Evolutionary conservation across 2,113 vertebrate genomes (phyloP), one percentile per base, ranked within the genome.

Genomic region (Coryphaenoides rupestris): DNA sequence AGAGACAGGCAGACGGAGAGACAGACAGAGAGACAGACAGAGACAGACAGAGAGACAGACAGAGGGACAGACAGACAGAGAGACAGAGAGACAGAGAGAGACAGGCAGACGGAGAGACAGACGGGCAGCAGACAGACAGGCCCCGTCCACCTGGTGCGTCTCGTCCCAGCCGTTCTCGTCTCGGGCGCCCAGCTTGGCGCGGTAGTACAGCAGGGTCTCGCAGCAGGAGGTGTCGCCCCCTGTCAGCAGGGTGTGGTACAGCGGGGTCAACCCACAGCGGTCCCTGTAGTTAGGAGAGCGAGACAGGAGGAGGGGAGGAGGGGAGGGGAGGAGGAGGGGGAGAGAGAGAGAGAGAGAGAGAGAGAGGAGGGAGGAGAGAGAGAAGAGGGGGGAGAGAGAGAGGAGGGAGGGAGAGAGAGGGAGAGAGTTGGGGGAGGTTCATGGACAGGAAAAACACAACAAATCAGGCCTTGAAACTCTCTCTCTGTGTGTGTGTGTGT

Each of bases 131-230:
- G 65, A 73, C 24, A 26, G 24, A 61, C 50, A 63, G 62, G 60
- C 28, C 52, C 55, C 0, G 23, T 21, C 26, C 81, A 95, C 94
- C 93, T 95, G 94, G 79, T 96, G 94, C 46, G 92, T 88, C 73
- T 96, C 95, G 13, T 95, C 93, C 95, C 95, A 96, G 70, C 94
- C 93, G 0, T 94, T 94, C 84, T 96, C 94, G 2, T 96, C 94
- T 2, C 88, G 85, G 0, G 90, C 84, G 12, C 94, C 95, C 58
- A 96, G 84, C 70, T 73, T 87, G 1, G 93, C 92, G 55, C 93
- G 88, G 80, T 95, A 92, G 75, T 93, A 95, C 15, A 96, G 90
- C 54, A 96, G 79, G 22, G 94, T 91, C 82, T 96, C 95, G 0
- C 94, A 96, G 83, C 94, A 95, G 57, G 93, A 91, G 1, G 94